Conservation (phyloP, 2,113 vertebrate genomes). For the Salvelinus fontinalis region DNA sequence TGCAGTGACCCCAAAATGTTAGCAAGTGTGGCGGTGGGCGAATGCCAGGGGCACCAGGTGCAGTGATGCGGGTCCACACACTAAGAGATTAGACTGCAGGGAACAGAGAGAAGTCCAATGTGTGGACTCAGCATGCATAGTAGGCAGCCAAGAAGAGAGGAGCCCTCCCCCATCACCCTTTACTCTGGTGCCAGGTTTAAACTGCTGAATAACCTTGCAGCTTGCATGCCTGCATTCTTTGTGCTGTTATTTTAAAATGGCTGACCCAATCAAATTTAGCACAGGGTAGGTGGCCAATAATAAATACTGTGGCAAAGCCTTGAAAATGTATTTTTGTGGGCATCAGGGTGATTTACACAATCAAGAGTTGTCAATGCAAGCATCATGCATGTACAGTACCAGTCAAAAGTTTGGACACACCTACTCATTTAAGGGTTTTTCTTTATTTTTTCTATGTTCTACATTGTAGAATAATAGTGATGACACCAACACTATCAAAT, state of each 20-base stretch:
- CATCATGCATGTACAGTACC: neutral
- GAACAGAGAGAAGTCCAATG: slow-evolving; percentile 13
- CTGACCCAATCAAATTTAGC: neutral
- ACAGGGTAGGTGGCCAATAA: neutral
- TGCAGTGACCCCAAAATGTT: neutral
- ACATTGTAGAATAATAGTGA: too few relatives aligned
- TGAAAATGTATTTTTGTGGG: too few relatives aligned
- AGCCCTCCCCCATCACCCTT: neutral
- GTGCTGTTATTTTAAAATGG: neutral
- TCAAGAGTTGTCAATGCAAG: neutral
- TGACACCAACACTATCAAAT: too few relatives aligned
- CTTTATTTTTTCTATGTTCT: too few relatives aligned
- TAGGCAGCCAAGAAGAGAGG: slow-evolving; percentile 27
- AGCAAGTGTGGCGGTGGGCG: neutral
- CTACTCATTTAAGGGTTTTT: too few relatives aligned
- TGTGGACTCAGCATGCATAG: slow-evolving; percentile 49
- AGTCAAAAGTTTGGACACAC: too few relatives aligned
- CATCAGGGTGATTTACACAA: neutral
- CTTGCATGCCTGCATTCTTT: neutral
- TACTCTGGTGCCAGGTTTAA: slow-evolving; percentile 14
- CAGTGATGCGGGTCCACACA: slow-evolving; percentile 9
- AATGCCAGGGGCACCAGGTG: neutral
- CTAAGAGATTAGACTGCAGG: slow-evolving; percentile 43
- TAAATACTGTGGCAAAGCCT: neutral
- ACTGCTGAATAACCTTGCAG: slow-evolving; percentile 7